phyloP scores from a whole-genome alignment of 2,888 invertebrate species.

The Adela reaumurella region DNA sequence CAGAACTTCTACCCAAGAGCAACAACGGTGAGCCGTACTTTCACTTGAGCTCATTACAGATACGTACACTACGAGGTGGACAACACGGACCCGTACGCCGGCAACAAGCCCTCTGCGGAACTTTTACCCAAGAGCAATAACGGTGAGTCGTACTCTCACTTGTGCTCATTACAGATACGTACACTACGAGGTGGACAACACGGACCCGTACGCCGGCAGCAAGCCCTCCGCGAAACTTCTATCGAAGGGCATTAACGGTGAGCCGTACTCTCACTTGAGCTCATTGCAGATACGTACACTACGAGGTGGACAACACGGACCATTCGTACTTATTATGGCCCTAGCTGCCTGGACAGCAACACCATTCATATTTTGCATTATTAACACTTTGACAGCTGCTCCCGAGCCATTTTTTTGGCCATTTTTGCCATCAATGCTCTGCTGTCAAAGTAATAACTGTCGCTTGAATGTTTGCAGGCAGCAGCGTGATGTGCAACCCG shows the following conservation, averaged over 20 bases:
- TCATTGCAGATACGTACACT: slow-evolving; percentile 85
- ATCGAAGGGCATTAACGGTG: slow-evolving; percentile 31
- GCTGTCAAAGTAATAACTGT: too few species aligned
- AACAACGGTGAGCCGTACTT: slow-evolving; percentile 24
- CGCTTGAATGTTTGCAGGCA: slow-evolving; percentile 18
- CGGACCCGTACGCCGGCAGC: slow-evolving; percentile 38
- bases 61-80: slow-evolving; percentile 98
- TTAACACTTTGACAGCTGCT: too few species aligned
- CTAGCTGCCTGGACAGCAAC: not conserved
- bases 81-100: slow-evolving; percentile 52
- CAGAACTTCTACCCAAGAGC: slow-evolving; percentile 24
- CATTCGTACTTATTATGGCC: slow-evolving; percentile 12
- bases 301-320: slow-evolving; percentile 84
- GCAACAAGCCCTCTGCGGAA: slow-evolving; percentile 26
- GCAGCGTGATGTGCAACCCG: slow-evolving; percentile 26
- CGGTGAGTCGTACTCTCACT: slow-evolving; percentile 23
- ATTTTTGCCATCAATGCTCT: too few species aligned
- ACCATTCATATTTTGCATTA: slow-evolving; percentile 4
- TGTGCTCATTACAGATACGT: slow-evolving; percentile 80
- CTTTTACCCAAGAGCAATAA: slow-evolving; percentile 23
- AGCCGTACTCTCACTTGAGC: too few species aligned
- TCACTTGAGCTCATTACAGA: slow-evolving; percentile 30
- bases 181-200: slow-evolving; percentile 93
- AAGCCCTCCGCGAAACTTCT: slow-evolving; percentile 25
- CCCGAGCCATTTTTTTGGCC: too few species aligned